phyloP scores from a whole-genome alignment of 2,888 invertebrate genomes.

The Perdita meconis region DNA sequence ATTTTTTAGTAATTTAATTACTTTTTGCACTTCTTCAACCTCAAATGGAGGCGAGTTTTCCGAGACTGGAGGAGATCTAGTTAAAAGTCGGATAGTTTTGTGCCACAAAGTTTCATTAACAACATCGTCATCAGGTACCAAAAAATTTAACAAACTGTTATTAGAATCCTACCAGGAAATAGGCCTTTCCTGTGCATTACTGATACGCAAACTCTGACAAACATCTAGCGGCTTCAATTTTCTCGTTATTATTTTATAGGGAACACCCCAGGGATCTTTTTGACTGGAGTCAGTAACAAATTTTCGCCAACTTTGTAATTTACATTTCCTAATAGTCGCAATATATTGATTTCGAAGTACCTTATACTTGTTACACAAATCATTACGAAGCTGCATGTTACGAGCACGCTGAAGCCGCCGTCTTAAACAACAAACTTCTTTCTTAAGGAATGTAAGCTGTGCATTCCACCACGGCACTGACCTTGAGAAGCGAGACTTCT shows the following conservation, averaged over 20 bases:
- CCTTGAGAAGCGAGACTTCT: not conserved
- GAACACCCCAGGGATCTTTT: not conserved
- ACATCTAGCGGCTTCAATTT: not conserved
- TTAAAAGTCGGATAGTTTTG: rapidly evolving
- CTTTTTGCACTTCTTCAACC: not conserved
- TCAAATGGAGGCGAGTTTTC: not conserved
- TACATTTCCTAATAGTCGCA: not conserved
- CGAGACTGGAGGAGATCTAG: not conserved
- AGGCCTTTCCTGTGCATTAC: not conserved
- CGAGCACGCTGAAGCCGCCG: not conserved
- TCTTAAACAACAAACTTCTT: not conserved
- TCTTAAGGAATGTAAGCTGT: not conserved
- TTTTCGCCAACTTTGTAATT: constrained; percentile 10
- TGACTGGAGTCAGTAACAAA: constrained; percentile 15
- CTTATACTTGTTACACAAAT: no score
- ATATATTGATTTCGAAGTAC: constrained; percentile 15
- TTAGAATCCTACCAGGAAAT: not conserved
- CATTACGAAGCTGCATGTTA: no score
- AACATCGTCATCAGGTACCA: not conserved
- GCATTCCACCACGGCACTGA: constrained; percentile 2
- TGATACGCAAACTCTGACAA: not conserved
- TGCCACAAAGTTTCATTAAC: not conserved
- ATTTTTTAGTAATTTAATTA: not conserved
- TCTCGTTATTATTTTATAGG: not conserved
- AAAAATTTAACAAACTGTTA: not conserved